These are phyloP conservation scores for Xenops minutus DNA, from an alignment of 2,797 vertebrate species.

Conservation along the genomic window DNA sequence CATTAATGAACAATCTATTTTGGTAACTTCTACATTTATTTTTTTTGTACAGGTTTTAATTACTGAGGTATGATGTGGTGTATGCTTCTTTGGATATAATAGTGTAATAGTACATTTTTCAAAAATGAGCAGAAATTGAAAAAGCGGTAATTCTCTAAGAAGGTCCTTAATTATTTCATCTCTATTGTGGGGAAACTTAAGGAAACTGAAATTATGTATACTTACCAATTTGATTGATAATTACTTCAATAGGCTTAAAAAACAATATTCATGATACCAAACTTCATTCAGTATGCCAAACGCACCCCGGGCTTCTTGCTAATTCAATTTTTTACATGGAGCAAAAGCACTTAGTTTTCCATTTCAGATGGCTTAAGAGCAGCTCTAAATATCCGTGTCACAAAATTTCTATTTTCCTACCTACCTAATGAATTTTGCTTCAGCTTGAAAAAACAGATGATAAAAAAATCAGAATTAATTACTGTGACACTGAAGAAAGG, in stretches of 20 bases:
- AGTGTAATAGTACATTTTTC: neutral
- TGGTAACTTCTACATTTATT: neutral
- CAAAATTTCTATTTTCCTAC: neutral
- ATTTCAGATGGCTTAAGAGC: neutral
- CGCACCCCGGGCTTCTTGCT: neutral
- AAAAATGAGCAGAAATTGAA: neutral
- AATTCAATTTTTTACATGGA: neutral
- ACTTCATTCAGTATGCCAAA: neutral
- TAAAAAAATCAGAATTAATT: neutral
- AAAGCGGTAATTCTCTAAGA: neutral
- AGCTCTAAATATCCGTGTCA: neutral
- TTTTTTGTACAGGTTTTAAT: neutral
- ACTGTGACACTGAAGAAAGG: neutral
- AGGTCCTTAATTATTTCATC: neutral
- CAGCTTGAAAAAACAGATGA: neutral
- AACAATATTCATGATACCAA: neutral
- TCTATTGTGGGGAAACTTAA: neutral
- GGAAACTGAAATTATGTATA: neutral
- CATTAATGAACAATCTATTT: neutral
- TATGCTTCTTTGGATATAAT: neutral
- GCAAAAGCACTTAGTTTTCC: neutral
- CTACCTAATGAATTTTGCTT: neutral
- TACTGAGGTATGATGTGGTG: neutral
- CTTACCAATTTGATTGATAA: neutral
- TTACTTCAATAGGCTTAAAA: neutral